These are phyloP conservation scores for Napeogenes inachia DNA, from an alignment of 2,888 invertebrate genomes.

Conservation along the genomic window DNA sequence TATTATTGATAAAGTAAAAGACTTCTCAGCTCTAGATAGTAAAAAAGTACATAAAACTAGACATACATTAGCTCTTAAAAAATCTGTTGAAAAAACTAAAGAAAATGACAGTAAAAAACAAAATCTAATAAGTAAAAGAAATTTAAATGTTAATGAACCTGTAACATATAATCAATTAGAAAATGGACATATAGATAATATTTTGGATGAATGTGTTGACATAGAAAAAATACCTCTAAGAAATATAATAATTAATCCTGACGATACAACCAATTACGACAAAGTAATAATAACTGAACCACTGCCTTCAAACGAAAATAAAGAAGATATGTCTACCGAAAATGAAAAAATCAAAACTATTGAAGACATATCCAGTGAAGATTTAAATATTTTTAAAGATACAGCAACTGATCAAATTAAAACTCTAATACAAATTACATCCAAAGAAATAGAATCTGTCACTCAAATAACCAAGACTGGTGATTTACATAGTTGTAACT, in stretches of 20 bases:
- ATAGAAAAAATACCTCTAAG: background rate
- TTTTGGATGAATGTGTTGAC: background rate
- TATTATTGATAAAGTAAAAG: slow-evolving; percentile 7
- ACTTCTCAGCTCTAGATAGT: background rate
- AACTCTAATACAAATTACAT: no score
- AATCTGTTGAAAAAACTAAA: slow-evolving; percentile 12
- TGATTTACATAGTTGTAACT: no score
- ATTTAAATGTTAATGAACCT: background rate
- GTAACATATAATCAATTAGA: background rate
- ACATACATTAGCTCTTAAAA: slow-evolving; percentile 18
- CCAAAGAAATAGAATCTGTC: no score
- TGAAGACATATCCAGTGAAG: no score
- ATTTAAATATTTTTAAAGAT: no score
- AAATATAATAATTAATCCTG: background rate
- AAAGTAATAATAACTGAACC: background rate
- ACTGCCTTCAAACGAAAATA: background rate
- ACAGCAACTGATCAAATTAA: no score
- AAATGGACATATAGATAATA: background rate
- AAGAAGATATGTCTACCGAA: no score
- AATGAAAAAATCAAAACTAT: no score
- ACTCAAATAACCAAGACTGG: no score
- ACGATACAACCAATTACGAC: background rate
- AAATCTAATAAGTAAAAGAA: background rate
- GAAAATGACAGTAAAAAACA: background rate
- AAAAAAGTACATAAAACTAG: background rate